phyloP scores from a whole-genome alignment of 1,140 invertebrate species.

The Pseudoatta argentina region DNA sequence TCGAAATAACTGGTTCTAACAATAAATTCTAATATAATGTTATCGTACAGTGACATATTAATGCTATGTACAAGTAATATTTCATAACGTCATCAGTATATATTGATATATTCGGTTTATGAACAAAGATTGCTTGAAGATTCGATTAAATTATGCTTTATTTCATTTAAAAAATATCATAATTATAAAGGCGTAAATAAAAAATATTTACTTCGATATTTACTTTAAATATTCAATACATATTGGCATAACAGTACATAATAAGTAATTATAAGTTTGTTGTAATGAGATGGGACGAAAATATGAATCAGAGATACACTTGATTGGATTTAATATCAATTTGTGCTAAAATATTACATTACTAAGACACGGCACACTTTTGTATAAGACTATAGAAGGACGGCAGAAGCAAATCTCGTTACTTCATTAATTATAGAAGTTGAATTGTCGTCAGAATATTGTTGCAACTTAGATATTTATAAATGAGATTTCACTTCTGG shows the following conservation, averaged over 20 bases:
- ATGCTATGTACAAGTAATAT: constrained; percentile 69
- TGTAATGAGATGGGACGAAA: background rate
- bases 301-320: background rate
- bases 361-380: constrained; percentile 43
- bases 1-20: constrained; percentile 64
- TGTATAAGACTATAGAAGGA: constrained; percentile 69
- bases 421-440: constrained; percentile 55
- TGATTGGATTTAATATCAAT: constrained; percentile 27
- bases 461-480: constrained; percentile 47
- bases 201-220: background rate
- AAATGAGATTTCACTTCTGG: constrained; percentile 40
- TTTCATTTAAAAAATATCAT: background rate
- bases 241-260: background rate
- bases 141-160: background rate
- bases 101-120: constrained; percentile 16
- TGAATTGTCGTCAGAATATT: constrained; percentile 55
- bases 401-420: constrained; percentile 69
- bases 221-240: background rate
- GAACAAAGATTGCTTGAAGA: background rate
- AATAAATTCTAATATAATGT: constrained; percentile 66
- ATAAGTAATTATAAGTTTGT: constrained; percentile 3
- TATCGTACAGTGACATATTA: constrained; percentile 63
- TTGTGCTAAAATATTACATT: constrained; percentile 43
- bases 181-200: background rate
- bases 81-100: constrained; percentile 29